Base-by-base conservation (phyloP, 2,888 invertebrate species). In the Lasioglossum pauxillum region DNA sequence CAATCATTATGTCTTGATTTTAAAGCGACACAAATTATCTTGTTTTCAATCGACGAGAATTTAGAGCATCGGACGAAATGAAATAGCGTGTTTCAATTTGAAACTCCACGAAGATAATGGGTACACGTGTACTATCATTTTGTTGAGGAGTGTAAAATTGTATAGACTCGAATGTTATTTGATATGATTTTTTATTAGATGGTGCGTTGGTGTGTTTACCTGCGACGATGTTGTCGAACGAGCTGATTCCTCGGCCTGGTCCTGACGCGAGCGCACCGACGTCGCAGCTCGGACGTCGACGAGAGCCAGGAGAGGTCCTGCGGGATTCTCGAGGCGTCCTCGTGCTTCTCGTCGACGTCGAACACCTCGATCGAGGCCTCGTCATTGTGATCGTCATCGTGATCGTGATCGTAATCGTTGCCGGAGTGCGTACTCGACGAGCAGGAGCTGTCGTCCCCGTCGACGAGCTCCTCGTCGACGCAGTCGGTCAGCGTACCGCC, bases 401-500 rank as follows among this genome's bases (percentile, higher is more conserved):
- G 53, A 57, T 57, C 53, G 79, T 49, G 57, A 57, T 57, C 57
- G 79, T 89, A 84, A 64, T 85, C 83, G 57, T 57, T 12, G 67
- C 69, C 80, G 78, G 85, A 77, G 73, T 75, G 71, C 12, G 77
- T 80, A 78, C 83, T 85, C 74, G 85, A 80, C 77, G 80, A 35
- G 80, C 92, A 89, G n/a, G 75, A 75, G 49, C 80, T 78, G 80
- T 90, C 90, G 76, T 88, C 90, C 69, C 80, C 84, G 60, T 67
- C 64, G 35, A 60, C 38, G 72, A 88, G 69, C 71, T 87, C 86
- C 80, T 92, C 91, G 89, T 94, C 93, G 46, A 86, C 82, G 88
- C 95, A 95, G 87, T 94, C 93, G 84, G 92, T 93, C 87, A 94
- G 85, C 75, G 87, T 91, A 41, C 91, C 94, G 79, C 91, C 93